Base-by-base conservation (phyloP, 53 echinoderm and acorn worm genomes). In the Mesocentrotus franciscanus region DNA sequence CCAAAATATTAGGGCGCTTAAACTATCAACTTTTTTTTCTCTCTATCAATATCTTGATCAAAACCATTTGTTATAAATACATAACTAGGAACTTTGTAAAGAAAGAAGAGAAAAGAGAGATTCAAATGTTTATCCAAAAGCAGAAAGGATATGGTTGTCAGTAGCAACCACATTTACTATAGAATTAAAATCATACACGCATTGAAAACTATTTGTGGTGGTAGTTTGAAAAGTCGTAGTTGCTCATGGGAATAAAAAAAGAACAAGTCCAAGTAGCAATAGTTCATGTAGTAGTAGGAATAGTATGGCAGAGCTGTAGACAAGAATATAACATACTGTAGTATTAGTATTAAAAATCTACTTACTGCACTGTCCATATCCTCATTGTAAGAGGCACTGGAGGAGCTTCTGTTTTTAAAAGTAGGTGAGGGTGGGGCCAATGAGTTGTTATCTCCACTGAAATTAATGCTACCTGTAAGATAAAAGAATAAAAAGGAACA, bases 341-440 rank as follows among this genome's bases (percentile, higher is more conserved):
- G 17, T 62, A 62, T 9, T 62, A 11, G 62, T 62, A 62, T 14
- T 18, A 62, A 42, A 81, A 16, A 81, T 81, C 81, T 36, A 87
- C 87, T 94, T n/a, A 94, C 95, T 60, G 85, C 70, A 85, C n/a
- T 94, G 87, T 94, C 95, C 95, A 94, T 94, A 68, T 94, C 95
- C 72, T 94, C 95, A 94, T 94, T 94, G 87, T 94, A 85, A 27
- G 85, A 94, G 17, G 87, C 62, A 85, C 87, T 94, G 26, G 85
- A 94, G 12, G 95, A 24, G 56, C 85, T 85, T 33, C 95, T 62
- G 49, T 85, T 94, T 59, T 94, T 94, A 59, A 94, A 94, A 33
- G 62, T 64, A 36, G 95, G 95, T 11, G 95, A 94, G 1, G 87
- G 85, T 36, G 95, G 95, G 70, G 85, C 95, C 49, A 94, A 85